These are phyloP conservation scores for Condylostylus longicornis DNA, from an alignment of 1,140 invertebrate species.

Conservation along the genomic window DNA sequence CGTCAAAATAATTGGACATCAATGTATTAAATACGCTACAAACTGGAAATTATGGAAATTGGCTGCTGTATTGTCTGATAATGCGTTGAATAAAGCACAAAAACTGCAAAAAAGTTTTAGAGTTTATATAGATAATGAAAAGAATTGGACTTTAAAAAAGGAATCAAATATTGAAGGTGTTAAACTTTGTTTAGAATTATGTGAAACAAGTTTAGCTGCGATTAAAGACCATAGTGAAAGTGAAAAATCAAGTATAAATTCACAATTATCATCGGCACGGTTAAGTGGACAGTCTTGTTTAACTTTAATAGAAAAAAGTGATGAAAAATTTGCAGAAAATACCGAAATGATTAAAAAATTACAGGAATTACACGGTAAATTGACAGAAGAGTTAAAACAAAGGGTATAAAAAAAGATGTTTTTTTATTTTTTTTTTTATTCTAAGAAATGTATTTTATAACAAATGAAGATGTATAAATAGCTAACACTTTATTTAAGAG, in stretches of 20 bases:
- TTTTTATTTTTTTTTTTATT: no score
- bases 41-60: slow-evolving; percentile 62
- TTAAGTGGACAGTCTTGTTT: slow-evolving; percentile 37
- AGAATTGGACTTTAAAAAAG: slow-evolving; percentile 42
- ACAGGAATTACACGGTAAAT: slow-evolving; percentile 9
- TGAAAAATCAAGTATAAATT: slow-evolving; percentile 27
- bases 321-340: slow-evolving; percentile 14
- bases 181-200: slow-evolving; percentile 33
- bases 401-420: no score
- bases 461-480: no score
- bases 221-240: slow-evolving; percentile 16
- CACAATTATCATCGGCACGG: slow-evolving; percentile 43
- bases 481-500: no score
- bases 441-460: no score
- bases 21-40: slow-evolving; percentile 51
- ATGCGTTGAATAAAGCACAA: slow-evolving; percentile 42
- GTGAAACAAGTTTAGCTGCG: slow-evolving; percentile 29
- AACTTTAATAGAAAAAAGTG: slow-evolving; percentile 14
- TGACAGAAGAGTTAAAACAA: no score
- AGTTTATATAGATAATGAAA: slow-evolving; percentile 39
- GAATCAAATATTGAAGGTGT: slow-evolving; percentile 34
- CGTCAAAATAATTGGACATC: slow-evolving; percentile 63
- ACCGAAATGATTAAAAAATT: slow-evolving; percentile 16
- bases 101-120: slow-evolving; percentile 46
- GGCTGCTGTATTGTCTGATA: slow-evolving; percentile 54